Conservation (phyloP, 2,113 vertebrate species). For the Thunnus thynnus region DNA sequence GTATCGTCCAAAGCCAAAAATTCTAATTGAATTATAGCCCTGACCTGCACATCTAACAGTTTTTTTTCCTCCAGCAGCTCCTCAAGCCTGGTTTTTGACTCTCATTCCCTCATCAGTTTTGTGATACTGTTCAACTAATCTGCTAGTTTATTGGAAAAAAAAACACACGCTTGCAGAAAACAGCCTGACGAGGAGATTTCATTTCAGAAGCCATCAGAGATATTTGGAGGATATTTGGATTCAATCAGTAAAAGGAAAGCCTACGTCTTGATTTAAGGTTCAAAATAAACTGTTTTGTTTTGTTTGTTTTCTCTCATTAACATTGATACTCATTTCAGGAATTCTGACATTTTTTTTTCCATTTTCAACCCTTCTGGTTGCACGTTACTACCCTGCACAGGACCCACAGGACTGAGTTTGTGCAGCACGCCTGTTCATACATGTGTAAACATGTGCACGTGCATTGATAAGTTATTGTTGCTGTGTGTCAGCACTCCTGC, state of each 20-base stretch:
- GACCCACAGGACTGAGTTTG: neutral
- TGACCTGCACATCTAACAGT: neutral
- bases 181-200: too few species aligned
- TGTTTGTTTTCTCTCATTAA: too few species aligned
- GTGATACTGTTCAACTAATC: neutral
- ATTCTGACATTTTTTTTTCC: too few species aligned
- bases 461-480: neutral
- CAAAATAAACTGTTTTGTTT: too few species aligned
- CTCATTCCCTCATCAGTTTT: neutral
- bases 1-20: neutral
- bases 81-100: neutral
- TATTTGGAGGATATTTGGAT: too few species aligned
- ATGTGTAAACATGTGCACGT: slow-evolving; percentile 19
- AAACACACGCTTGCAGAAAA: too few species aligned
- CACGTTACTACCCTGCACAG: neutral
- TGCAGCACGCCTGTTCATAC: neutral
- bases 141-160: neutral
- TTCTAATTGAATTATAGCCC: neutral
- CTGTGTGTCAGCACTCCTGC: neutral
- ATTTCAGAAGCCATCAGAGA: too few species aligned
- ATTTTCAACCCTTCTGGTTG: too few species aligned
- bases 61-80: neutral
- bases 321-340: too few species aligned
- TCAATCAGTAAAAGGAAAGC: neutral
- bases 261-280: too few species aligned